Evolutionary conservation across 35 echinoderm and acorn worm species (phyloP), one percentile per base, ranked within the genome.

Genomic region (Amphiura filiformis): DNA sequence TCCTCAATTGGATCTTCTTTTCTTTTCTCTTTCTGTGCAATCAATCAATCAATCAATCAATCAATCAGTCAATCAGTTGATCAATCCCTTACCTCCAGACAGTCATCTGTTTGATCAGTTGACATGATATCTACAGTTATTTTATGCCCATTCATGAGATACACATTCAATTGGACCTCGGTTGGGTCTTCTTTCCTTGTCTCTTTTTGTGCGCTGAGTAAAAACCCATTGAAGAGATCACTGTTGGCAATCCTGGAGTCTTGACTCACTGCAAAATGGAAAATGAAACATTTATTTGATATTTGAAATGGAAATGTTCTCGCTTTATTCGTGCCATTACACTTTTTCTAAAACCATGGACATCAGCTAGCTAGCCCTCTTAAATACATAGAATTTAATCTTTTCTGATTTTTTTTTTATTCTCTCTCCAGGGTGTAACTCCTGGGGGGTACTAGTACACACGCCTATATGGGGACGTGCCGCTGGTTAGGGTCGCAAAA

Each of bases 71-170:
- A 7, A 82, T 31, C 38, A 82, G 41, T 32, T 17, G 35, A 49
- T 35, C 14, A 35, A n/a, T n/a, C n/a, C 28, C 76, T 38, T 37
- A 97, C 95, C 92, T 97, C 95, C 52, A 93, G 76, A 14, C 94
- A 92, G 80, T 97, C 95, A 91, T 94, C 95, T 30, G 95, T 94
- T 33, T 97, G 95, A 39, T 97, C 95, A 26, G 89, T 97, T 33
- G 95, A 97, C 49, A 88, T 88, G 82, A 97, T 97, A 20, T 97
- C 78, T 1, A 97, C 89, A 23, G 91, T 91, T 32, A 94, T 82
- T 70, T 93, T 97, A 32, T 93, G 90, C 23, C 92, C 92, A 76
- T 97, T 97, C 92, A 97, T 94, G 44, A 97, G 79, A 30, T 86
- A 97, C 15, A 97, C 89, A 34, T 94, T 82, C 2, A 97, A 83